These are phyloP conservation scores for Odocoileus virginianus DNA, from an alignment of 2,113 vertebrate species.

Conservation along the genomic window DNA sequence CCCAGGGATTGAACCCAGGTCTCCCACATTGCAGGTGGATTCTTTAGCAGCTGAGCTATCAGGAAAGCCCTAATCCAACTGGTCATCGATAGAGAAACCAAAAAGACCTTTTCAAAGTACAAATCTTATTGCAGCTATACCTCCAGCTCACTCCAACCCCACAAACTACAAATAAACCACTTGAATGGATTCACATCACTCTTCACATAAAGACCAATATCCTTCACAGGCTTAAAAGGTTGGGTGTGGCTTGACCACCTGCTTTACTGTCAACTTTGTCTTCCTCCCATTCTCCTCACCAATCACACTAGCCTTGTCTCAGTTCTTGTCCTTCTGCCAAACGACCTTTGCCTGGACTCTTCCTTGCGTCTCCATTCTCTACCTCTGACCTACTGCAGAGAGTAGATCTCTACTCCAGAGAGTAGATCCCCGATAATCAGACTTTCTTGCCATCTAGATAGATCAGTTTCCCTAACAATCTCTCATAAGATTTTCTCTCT, in stretches of 20 bases:
- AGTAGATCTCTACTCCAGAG: neutral
- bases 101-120: neutral
- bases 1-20: neutral
- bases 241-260: neutral
- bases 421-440: neutral
- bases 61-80: neutral
- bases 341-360: neutral
- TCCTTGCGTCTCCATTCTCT: neutral
- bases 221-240: neutral
- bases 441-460: neutral
- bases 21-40: neutral
- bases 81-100: neutral
- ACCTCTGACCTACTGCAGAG: neutral
- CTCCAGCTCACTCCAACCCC: neutral
- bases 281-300: neutral
- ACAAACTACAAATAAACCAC: neutral
- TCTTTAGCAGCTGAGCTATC: neutral
- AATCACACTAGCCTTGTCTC: neutral
- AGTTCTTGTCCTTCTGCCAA: neutral
- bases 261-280: neutral
- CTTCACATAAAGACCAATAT: neutral
- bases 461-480: neutral
- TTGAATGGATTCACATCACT: neutral
- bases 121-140: neutral
- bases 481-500: neutral